Percentiles rank a stretch among this genome's conserved stretches.
These are phyloP conservation scores for Andrena cerasifolii DNA, from an alignment of 1,140 invertebrate species.

Conservation along the genomic window DNA sequence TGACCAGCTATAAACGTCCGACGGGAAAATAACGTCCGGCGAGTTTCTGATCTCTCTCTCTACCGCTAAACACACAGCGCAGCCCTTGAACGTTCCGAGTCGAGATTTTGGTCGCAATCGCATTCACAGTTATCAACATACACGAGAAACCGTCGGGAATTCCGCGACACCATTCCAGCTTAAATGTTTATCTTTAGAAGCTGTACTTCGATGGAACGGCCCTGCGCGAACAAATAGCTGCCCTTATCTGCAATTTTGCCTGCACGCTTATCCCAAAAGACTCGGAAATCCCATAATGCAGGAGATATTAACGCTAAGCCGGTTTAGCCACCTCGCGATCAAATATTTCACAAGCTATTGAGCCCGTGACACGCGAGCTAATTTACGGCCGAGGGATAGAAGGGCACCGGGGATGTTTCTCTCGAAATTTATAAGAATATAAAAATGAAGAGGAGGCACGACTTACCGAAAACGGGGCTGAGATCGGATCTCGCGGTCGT, in stretches of 20 bases:
- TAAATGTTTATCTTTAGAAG: not conserved
- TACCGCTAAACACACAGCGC: not conserved
- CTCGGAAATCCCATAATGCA: too few relatives aligned
- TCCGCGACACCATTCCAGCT: not conserved
- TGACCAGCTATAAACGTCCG: conserved; percentile 38
- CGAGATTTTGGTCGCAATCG: not conserved
- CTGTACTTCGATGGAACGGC: not conserved
- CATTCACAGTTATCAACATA: not conserved
- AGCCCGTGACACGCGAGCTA: too few relatives aligned
- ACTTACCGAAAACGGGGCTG: conserved; percentile 93
- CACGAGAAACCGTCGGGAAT: not conserved
- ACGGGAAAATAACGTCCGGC: conserved; percentile 27
- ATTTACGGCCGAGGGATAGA: too few relatives aligned
- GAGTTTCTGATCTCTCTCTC: conserved; percentile 15
- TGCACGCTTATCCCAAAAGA: not conserved
- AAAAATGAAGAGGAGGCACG: not conserved
- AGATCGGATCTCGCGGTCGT: conserved; percentile 89
- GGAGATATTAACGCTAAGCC: too few relatives aligned
- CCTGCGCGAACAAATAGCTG: not conserved
- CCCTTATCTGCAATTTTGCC: not conserved
- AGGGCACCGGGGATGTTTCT: too few relatives aligned
- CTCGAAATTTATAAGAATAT: too few relatives aligned
- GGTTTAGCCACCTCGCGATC: not conserved
- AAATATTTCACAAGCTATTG: not conserved
- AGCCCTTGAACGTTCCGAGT: not conserved